These are phyloP conservation scores for Austrolebias charrua DNA, from an alignment of 2,797 vertebrate genomes.

Conservation along the genomic window DNA sequence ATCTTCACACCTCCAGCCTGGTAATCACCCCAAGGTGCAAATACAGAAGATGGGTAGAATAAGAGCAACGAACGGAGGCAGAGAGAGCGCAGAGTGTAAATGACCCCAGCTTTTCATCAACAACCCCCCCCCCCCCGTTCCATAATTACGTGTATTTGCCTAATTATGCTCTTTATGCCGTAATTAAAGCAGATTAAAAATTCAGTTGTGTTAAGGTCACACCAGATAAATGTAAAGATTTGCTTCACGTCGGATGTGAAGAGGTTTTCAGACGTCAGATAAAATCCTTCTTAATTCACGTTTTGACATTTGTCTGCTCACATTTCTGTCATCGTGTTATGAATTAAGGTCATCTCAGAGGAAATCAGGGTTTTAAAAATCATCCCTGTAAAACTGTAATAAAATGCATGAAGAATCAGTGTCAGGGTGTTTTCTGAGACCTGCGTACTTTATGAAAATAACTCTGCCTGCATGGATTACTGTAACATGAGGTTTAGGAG, in stretches of 20 bases:
- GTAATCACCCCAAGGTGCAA: slow-evolving; percentile 91
- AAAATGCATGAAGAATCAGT: neutral
- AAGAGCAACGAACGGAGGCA: slow-evolving; percentile 24
- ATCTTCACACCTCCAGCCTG: slow-evolving; percentile 93
- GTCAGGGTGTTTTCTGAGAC: neutral
- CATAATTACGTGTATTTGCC: slow-evolving; percentile 60
- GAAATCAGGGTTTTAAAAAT: slow-evolving; percentile 1
- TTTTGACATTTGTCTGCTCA: slow-evolving; percentile 27
- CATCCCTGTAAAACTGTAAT: neutral
- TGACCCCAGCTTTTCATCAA: slow-evolving; percentile 71
- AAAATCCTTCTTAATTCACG: slow-evolving; percentile 18
- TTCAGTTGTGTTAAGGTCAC: slow-evolving; percentile 73
- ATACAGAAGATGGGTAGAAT: slow-evolving; percentile 79
- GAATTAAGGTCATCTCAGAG: slow-evolving; percentile 8
- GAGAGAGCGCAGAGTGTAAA: slow-evolving; percentile 2
- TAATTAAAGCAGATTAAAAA: slow-evolving; percentile 76
- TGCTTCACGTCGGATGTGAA: slow-evolving; percentile 13
- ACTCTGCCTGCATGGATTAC: too few relatives aligned
- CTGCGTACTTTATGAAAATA: too few relatives aligned
- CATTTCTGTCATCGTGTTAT: neutral
- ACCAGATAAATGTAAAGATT: slow-evolving; percentile 50
- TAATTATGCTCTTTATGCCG: slow-evolving; percentile 56
- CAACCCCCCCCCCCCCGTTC: slow-evolving; percentile 61
- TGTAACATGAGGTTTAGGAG: too few relatives aligned
- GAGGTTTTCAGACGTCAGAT: slow-evolving; percentile 30